Conservation (phyloP, 1,140 invertebrate genomes). For the Daktulosphaira vitifoliae region DNA sequence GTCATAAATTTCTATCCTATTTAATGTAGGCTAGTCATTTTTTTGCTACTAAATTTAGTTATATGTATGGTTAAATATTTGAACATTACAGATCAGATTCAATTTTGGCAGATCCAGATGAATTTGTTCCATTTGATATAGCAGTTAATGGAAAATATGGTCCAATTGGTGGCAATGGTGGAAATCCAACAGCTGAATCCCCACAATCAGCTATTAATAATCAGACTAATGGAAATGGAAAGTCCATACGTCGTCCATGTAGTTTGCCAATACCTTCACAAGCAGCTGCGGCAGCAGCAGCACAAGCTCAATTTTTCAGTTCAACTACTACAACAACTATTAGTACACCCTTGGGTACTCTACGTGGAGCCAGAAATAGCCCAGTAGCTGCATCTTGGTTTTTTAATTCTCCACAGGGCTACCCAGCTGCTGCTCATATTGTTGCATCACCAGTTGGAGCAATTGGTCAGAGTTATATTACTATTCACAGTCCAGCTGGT, state of each 20-base stretch:
- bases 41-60: too few relatives aligned
- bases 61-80: too few relatives aligned
- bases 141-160: constrained; percentile 66
- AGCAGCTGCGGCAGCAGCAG: constrained; percentile 4
- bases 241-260: constrained; percentile 11
- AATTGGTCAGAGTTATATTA: constrained; percentile 46
- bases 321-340: constrained; percentile 6
- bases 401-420: constrained; percentile 45
- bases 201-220: constrained; percentile 44
- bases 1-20: too few relatives aligned
- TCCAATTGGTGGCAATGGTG: constrained; percentile 57
- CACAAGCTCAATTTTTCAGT: constrained; percentile 2
- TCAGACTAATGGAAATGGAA: constrained; percentile 45
- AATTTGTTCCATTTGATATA: constrained; percentile 65
- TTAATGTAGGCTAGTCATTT: too few relatives aligned
- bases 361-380: constrained; percentile 41
- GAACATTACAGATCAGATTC: constrained; percentile 42
- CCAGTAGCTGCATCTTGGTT: constrained; percentile 49
- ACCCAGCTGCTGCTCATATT: constrained; percentile 33
- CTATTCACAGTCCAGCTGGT: constrained; percentile 39
- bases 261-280: constrained; percentile 13
- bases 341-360: constrained; percentile 28
- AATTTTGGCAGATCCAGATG: constrained; percentile 60
- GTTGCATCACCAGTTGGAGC: constrained; percentile 33
- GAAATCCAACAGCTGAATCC: not conserved